Percentiles rank a stretch among this genome's conserved stretches.
These are phyloP conservation scores for Lordiphosa clarofinis DNA, from an alignment of 1,140 invertebrate species.

Conservation along the genomic window DNA sequence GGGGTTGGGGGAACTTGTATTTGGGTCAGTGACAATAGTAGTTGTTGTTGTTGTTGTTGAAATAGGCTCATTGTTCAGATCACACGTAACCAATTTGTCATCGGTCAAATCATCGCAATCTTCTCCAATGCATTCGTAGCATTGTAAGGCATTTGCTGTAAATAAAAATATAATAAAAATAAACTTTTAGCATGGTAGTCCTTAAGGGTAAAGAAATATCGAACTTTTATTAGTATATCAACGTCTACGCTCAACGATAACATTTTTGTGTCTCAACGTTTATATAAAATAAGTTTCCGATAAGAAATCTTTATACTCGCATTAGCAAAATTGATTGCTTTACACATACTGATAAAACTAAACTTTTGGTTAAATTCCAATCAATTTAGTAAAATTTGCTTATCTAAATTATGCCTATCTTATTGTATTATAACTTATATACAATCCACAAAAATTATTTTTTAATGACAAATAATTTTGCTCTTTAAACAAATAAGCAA, in stretches of 20 bases:
- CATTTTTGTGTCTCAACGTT: slow-evolving; percentile 11
- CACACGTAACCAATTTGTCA: slow-evolving; percentile 12
- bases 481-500: too few species aligned
- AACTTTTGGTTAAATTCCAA: too few species aligned
- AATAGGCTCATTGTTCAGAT: slow-evolving; percentile 5
- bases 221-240: slow-evolving; percentile 51
- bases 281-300: neutral
- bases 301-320: too few species aligned
- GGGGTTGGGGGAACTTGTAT: neutral
- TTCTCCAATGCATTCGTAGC: slow-evolving; percentile 49
- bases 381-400: too few species aligned
- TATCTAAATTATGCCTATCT: too few species aligned
- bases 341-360: too few species aligned
- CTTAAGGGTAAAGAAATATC: slow-evolving; percentile 4
- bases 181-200: too few species aligned
- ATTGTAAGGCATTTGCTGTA: slow-evolving; percentile 41
- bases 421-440: too few species aligned
- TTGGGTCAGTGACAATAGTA: neutral
- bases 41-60: neutral
- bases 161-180: neutral
- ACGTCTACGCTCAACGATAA: slow-evolving; percentile 17
- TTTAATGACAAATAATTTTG: too few species aligned
- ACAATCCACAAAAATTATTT: too few species aligned
- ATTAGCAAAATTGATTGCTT: too few species aligned
- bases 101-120: slow-evolving; percentile 29